Evolutionary conservation across 2,113 vertebrate species (phyloP).

Genomic region (Cacatua alba): DNA sequence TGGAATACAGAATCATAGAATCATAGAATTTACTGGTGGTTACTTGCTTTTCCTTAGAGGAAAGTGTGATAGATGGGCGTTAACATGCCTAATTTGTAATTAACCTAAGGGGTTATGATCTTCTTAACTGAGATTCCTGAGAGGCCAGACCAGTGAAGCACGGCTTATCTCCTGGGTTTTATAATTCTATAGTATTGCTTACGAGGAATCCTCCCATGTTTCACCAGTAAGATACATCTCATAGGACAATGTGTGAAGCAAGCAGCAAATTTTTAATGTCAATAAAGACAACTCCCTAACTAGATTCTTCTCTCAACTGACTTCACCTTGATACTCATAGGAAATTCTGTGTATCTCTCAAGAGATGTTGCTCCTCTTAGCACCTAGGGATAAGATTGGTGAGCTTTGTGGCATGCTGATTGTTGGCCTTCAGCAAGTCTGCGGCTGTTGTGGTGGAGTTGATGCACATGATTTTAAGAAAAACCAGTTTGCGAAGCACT

Average conservation of each 20-base stretch:
- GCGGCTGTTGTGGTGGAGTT: not conserved
- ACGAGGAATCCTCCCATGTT: not conserved
- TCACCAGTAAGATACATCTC: not conserved
- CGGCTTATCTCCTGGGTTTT: not conserved
- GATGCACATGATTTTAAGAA: not conserved
- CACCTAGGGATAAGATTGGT: fast-evolving
- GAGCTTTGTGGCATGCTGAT: not conserved
- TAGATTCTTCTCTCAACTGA: not conserved
- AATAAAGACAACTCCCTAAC: not conserved
- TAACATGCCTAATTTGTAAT: slow-evolving; percentile 41
- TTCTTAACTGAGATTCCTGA: not conserved
- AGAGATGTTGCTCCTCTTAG: not conserved
- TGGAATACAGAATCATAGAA: not conserved
- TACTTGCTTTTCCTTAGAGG: not conserved
- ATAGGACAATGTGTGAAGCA: not conserved
- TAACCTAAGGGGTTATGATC: not conserved
- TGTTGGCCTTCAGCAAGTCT: not conserved
- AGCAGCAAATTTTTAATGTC: not conserved
- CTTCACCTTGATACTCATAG: not conserved
- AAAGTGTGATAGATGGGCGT: not conserved
- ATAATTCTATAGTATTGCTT: not conserved
- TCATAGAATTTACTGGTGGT: not conserved
- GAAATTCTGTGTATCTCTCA: not conserved
- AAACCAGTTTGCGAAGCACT: not conserved
- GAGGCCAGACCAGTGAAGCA: not conserved